A percentile compares a stretch with the other conserved stretches of the same genome.
phyloP scores from a whole-genome alignment of 2,797 vertebrate genomes.

The Gambusia yucatana region DNA sequence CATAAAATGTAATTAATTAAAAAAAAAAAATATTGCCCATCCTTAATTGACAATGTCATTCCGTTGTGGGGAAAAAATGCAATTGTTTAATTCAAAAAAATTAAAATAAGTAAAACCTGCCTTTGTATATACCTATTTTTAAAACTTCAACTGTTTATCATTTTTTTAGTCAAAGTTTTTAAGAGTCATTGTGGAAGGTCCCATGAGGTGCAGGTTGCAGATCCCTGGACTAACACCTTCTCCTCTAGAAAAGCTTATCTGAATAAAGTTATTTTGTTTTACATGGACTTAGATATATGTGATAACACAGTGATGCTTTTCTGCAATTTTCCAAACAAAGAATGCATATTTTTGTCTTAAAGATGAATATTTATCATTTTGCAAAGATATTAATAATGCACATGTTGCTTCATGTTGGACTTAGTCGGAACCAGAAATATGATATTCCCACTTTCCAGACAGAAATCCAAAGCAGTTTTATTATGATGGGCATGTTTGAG shows the following conservation, averaged over 20 bases:
- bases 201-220: too few species aligned
- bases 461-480: slow-evolving; percentile 37
- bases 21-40: too few species aligned
- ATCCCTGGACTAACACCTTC: background rate
- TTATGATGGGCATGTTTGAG: slow-evolving; percentile 47
- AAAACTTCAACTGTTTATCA: too few species aligned
- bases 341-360: background rate
- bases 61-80: too few species aligned
- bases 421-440: slow-evolving; percentile 40
- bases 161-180: too few species aligned
- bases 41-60: too few species aligned
- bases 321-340: background rate
- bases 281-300: background rate
- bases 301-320: background rate
- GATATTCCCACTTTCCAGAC: slow-evolving; percentile 27
- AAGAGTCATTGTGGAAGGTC: too few species aligned
- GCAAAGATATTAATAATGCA: slow-evolving; percentile 51
- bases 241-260: background rate
- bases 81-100: too few species aligned
- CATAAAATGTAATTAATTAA: too few species aligned
- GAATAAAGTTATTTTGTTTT: background rate
- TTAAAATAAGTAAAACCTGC: too few species aligned
- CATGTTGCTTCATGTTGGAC: slow-evolving; percentile 18
- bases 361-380: slow-evolving; percentile 33
- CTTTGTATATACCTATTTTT: too few species aligned